phyloP scores from a whole-genome alignment of 2,888 invertebrate genomes.

The Diarsia rubi region DNA sequence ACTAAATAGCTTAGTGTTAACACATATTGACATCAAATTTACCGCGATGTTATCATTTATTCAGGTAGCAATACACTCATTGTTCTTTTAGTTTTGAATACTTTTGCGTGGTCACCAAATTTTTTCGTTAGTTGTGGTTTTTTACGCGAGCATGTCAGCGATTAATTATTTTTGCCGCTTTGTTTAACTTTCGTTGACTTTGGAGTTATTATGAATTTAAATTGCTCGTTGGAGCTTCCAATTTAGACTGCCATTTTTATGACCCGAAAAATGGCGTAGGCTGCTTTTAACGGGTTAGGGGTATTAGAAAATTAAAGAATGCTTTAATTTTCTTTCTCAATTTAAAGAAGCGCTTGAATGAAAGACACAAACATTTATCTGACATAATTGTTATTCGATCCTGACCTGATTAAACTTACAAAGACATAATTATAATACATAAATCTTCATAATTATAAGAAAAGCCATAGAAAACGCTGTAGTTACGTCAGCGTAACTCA shows the following conservation, averaged over 20 bases:
- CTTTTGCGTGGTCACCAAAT: conserved; percentile 73
- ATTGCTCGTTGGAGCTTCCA: conserved; percentile 79
- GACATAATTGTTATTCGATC: background rate
- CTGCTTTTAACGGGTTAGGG: conserved; percentile 9
- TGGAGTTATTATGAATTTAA: conserved; percentile 86
- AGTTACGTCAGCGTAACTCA: conserved; percentile 20
- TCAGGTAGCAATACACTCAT: conserved; percentile 88
- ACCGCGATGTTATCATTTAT: conserved; percentile 91
- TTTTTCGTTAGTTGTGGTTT: conserved; percentile 63
- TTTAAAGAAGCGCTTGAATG: background rate
- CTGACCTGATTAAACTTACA: background rate
- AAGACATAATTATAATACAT: too few species aligned
- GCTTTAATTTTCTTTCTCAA: background rate
- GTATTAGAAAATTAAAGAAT: conserved; percentile 19
- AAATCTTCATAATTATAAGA: too few species aligned
- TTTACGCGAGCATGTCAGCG: conserved; percentile 79
- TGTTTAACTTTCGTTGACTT: conserved; percentile 86
- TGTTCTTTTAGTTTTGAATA: conserved; percentile 83
- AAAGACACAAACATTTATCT: background rate
- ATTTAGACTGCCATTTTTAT: conserved; percentile 71
- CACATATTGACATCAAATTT: conserved; percentile 91
- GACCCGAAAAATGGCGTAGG: conserved; percentile 32
- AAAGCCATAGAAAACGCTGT: background rate
- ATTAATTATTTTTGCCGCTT: conserved; percentile 86
- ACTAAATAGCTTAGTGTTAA: conserved; percentile 91